These are phyloP conservation scores for Spisula subtruncata DNA, from an alignment of 2,888 invertebrate species.

Conservation along the genomic window DNA sequence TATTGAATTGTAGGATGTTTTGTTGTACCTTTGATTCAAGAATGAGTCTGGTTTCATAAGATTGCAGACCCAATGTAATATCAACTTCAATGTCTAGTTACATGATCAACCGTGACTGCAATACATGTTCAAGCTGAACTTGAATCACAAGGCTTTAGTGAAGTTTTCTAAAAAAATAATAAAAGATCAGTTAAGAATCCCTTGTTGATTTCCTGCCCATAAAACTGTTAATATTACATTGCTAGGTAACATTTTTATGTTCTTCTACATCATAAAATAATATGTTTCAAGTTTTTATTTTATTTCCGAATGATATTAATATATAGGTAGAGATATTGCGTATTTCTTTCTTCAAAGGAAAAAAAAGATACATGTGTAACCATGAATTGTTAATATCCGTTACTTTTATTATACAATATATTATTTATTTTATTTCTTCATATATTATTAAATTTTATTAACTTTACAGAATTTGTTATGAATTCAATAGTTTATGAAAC, in stretches of 20 bases:
- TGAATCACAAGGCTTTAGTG: no score
- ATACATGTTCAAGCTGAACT: no score
- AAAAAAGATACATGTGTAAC: neutral
- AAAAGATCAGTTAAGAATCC: no score
- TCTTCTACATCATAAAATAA: no score
- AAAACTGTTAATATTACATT: no score
- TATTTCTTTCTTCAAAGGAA: slow-evolving; percentile 12
- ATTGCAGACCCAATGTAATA: no score
- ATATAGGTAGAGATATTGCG: neutral
- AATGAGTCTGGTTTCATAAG: neutral
- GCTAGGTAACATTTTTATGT: no score
- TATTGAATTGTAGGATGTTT: no score
- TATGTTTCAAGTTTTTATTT: neutral
- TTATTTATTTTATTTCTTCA: slow-evolving; percentile 14
- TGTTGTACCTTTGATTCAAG: neutral
- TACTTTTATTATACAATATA: neutral
- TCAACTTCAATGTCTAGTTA: no score
- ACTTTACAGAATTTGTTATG: neutral
- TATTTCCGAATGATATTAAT: neutral
- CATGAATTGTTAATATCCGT: neutral
- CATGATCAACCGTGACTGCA: no score
- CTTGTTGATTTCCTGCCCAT: no score
- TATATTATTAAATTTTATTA: neutral
- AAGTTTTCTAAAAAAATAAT: no score
- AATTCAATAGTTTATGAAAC: neutral